Base-by-base conservation (phyloP, 2,888 invertebrate species). In the Metacarcinus magister region DNA sequence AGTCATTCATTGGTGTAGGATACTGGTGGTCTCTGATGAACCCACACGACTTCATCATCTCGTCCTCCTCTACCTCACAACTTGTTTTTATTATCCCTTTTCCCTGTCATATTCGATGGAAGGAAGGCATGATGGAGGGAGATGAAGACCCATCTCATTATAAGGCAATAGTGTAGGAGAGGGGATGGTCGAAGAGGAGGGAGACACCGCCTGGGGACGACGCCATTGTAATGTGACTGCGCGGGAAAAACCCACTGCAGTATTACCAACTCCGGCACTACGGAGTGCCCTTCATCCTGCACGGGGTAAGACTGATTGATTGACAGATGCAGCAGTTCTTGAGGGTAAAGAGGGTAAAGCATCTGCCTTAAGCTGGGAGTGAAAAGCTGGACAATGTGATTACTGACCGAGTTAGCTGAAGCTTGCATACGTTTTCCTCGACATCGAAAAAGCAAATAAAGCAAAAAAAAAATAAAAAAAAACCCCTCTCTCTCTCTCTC, bases 151-250 rank as follows among this genome's bases (percentile, higher is more conserved):
- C 28, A n/a, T 44, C 28, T 48, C 16, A 44, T 44, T 44, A 92
- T 92, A 92, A 54, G 92, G 28, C 44, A 92, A 43, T 23, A 16
- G n/a, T 19, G 43, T 4, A 16, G 39, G 5, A 87, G 87, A 16
- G 39, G 32, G 39, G 87, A 87, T 16, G 60, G 60, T 4, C 60
- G 60, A 60, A 60, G 60, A 39, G 93, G 67, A 43, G 82, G 32
- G 87, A 39, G 39, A 93, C 43, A 60, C 23, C 2, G 93, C 93
- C 93, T 93, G 93, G 93, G 93, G 93, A 93, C 93, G 93, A 93
- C 67, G 43, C 93, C 67, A 44, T 60, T 93, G 93, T 60, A 60
- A 23, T 67, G 93, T 93, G 67, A 67, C 67, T 43, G 67, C 93
- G 93, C 93, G 93, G 93, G 93, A 93, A 93, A 92, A 93, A 46